These are phyloP conservation scores for Entomobrya multifasciata DNA, from an alignment of 2,888 invertebrate species.

Conservation along the genomic window DNA sequence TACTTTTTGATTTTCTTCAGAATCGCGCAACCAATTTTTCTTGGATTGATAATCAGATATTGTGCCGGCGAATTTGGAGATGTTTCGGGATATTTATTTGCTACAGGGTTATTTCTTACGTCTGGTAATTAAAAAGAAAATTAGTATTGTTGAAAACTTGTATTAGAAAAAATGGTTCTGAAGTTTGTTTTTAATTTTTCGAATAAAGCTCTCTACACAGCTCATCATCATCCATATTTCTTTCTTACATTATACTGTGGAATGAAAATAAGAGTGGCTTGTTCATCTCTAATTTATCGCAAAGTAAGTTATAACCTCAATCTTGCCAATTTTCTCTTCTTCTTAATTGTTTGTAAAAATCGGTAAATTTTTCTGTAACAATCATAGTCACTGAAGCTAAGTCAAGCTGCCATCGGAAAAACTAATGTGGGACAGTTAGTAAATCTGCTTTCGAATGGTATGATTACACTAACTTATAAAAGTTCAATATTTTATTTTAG, in stretches of 20 bases:
- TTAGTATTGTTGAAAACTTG: too few relatives aligned
- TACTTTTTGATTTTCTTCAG: constrained; percentile 61
- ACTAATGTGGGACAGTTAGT: constrained; percentile 96
- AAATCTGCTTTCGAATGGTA: constrained; percentile 91
- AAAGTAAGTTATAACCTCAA: constrained; percentile 88
- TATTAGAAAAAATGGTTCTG: not conserved
- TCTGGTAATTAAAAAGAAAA: constrained; percentile 72
- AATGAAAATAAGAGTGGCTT: constrained; percentile 90
- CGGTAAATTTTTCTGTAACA: not conserved
- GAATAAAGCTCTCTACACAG: constrained; percentile 77
- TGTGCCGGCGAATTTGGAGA: constrained; percentile 71
- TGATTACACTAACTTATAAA: not conserved
- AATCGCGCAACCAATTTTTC: constrained; percentile 77
- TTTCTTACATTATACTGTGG: constrained; percentile 86
- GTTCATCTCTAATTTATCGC: constrained; percentile 91
- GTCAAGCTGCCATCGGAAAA: constrained; percentile 90
- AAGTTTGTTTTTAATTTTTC: not conserved
- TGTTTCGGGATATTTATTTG: constrained; percentile 81
- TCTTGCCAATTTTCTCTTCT: constrained; percentile 96
- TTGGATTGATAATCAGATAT: constrained; percentile 78
- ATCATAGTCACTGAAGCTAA: constrained; percentile 87
- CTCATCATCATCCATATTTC: constrained; percentile 83
- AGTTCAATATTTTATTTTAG: too few relatives aligned
- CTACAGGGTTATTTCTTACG: constrained; percentile 80
- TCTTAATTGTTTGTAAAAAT: not conserved